A percentile compares a stretch with the other conserved stretches of the same genome.
Evolutionary conservation across 2,888 invertebrate genomes (phyloP).

Genomic region (Dugesia japonica): DNA sequence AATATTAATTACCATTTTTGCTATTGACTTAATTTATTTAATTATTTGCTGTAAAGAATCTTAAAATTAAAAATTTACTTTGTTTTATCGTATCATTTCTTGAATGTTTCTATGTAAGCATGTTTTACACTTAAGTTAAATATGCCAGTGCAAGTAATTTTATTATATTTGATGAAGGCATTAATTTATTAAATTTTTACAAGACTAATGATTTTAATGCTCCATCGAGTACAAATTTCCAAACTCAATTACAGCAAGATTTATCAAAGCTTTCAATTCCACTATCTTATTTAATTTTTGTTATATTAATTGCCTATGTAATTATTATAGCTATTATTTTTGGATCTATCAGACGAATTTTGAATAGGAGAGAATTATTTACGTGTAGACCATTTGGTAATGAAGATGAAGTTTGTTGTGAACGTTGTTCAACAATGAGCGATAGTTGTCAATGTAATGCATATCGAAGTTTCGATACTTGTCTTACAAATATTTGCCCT

Average conservation of each 20-base stretch:
- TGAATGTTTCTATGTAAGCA: neutral
- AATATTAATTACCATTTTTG: no score
- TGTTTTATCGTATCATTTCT: neutral
- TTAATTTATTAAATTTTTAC: neutral
- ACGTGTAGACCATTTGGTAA: neutral
- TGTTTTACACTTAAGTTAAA: neutral
- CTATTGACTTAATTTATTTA: no score
- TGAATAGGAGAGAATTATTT: neutral
- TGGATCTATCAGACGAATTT: neutral
- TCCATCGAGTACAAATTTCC: no score
- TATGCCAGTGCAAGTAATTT: neutral
- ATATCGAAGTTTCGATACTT: neutral
- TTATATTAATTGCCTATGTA: neutral
- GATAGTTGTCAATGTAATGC: neutral
- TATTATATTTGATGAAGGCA: neutral
- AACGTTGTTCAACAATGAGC: neutral
- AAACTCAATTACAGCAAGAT: neutral
- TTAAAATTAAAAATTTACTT: neutral
- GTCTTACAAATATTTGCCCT: neutral
- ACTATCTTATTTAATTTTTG: neutral
- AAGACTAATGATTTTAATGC: no score
- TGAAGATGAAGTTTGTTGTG: neutral
- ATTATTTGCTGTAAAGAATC: no score
- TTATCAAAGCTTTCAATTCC: neutral
- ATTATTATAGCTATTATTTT: neutral